Base-by-base conservation (phyloP, 37 sponge, comb jelly and placozoan species). In the Axinella damicornis region DNA sequence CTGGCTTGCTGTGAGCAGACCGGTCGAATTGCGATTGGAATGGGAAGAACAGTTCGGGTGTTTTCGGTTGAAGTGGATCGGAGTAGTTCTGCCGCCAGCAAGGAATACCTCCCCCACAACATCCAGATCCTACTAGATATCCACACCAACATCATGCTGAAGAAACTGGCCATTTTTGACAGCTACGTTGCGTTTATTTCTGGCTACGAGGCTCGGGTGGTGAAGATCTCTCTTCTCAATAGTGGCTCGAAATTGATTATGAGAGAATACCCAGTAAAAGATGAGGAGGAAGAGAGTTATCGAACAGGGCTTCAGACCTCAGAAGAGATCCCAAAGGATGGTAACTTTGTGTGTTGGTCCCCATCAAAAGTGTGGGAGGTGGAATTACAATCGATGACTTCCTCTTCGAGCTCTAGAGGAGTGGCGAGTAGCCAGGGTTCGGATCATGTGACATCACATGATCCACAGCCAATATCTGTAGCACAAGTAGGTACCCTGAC, bases 121-220 rank as follows among this genome's bases (percentile, higher is more conserved):
- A 79, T 86, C 55, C 65, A 72, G 34, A 70, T 74, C 25, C 65
- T 86, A 24, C 34, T 83, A 31, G 90, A 89, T 65, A 73, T 89
- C n/a, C 38, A 55, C 2, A 79, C 80, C 11, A 65, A 38, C 60
- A 52, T 78, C 52, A 25, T 61, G 20, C 58, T 89, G 19, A n/a
- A 24, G 33, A 89, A 71, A 34, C 34, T 89, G 30, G 30, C 73
- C 70, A 73, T 89, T 53, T 79, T 73, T 32, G 65, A 69, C 31
- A 40, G 73, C 64, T 89, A 83, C 73, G 24, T 89, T 25, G 90
- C 90, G 1, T 89, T 62, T 53, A 79, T 84, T 64, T 89, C 90
- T 22, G 64, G 46, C 14, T 38, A 57, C 33, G 84, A 83, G 36
- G 90, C 67, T 12, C 71, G 74, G 19, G 90, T 89, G 0, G 40